Evolutionary conservation across 2,888 invertebrate genomes (phyloP), one percentile per base, ranked within the genome.

Genomic region (Tuta absoluta): DNA sequence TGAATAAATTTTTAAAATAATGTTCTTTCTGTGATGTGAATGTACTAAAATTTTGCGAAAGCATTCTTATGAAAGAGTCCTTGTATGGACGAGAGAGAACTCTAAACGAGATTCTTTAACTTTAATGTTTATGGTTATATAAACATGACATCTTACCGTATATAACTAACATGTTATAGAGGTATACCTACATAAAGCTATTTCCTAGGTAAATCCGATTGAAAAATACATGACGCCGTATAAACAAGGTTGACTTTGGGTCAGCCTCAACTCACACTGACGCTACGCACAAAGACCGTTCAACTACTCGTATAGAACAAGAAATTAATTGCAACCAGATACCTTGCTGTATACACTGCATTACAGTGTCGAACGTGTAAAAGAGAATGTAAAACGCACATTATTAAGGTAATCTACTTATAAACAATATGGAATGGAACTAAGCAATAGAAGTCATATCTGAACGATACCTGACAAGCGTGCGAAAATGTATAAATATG

Each of bases 401-500:
- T 37, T 58, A 19, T 33, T 8, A 33, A 33, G 33, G 33, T 33
- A 33, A 5, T 33, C 33, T 33, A 45, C 45, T 45, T 45, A 45
- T 45, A n/a, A 45, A 45, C 4, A 45, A 28, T 37, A 19, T 11
- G 33, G 33, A 28, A 37, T 19, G 17, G 21, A 45, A 12, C 0
- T 5, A 41, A 59, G 38, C 41, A 59, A 41, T 41, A 28, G 61
- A 49, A 62, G 65, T 65, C 65, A 57, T 57, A 57, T 57, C 49
- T 48, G 68, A 68, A 67, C 71, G 71, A 72, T 67, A 69, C 67
- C 59, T 73, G 69, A 68, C 68, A 68, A 72, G 68, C 69, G 48
- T 21, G 62, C 45, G 71, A 69, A 70, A 68, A 68, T 69, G 65
- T 71, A 72, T 60, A 60, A 63, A n/a, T 12, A 37, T 62, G 67